Percentiles rank a stretch among this genome's conserved stretches.
phyloP scores from a whole-genome alignment of 1,140 invertebrate species.

The Forficula auricularia region DNA sequence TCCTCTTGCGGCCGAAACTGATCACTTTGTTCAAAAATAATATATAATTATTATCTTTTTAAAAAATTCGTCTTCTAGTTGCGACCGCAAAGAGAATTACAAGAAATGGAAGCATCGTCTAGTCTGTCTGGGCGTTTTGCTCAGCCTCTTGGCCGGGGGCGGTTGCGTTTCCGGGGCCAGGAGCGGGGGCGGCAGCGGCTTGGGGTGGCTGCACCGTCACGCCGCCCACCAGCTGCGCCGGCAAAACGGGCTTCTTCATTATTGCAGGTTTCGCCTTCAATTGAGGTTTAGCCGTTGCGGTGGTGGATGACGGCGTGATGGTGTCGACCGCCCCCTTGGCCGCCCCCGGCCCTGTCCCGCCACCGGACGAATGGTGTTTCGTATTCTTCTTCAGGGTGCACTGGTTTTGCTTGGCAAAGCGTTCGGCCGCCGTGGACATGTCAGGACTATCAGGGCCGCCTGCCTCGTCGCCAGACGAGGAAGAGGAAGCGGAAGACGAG shows the following conservation, averaged over 20 bases:
- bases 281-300: slow-evolving; percentile 43
- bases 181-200: no score
- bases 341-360: slow-evolving; percentile 31
- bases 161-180: no score
- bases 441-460: slow-evolving; percentile 41
- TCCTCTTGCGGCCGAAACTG: no score
- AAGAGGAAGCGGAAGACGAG: slow-evolving; percentile 10
- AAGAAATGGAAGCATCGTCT: no score
- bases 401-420: slow-evolving; percentile 61
- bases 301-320: slow-evolving; percentile 24
- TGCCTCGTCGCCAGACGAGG: slow-evolving; percentile 15
- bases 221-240: slow-evolving; percentile 18
- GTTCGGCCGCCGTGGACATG: slow-evolving; percentile 51
- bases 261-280: slow-evolving; percentile 55
- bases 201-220: no score
- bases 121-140: no score
- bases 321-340: slow-evolving; percentile 2
- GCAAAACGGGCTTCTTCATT: slow-evolving; percentile 45
- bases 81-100: no score
- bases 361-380: slow-evolving; percentile 25
- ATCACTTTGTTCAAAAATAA: no score
- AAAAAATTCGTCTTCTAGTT: no score
- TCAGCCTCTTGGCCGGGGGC: no score
- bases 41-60: no score
- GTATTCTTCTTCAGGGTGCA: slow-evolving; percentile 64